Percentiles rank a stretch among this genome's conserved stretches.
Evolutionary conservation across 2,113 vertebrate genomes (phyloP).

Genomic region (Cololabis saira): DNA sequence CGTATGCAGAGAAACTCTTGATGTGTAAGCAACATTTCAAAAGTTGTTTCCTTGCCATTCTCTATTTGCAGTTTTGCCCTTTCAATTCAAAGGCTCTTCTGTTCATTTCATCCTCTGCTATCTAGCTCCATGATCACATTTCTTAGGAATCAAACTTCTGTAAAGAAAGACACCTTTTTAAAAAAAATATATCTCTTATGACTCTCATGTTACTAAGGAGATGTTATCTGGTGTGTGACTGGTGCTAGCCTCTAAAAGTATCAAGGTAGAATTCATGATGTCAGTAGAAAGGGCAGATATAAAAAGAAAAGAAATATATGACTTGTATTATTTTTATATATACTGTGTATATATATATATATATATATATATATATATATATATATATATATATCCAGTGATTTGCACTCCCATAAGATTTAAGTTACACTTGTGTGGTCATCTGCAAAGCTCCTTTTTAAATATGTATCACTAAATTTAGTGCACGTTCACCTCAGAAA

Average conservation of each 20-base stretch:
- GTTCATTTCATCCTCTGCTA: constrained; percentile 11
- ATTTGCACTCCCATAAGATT: too few relatives aligned
- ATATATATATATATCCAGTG: too few relatives aligned
- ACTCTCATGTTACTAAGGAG: not conserved
- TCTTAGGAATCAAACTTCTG: not conserved
- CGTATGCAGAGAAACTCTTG: constrained; percentile 26
- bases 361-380: too few relatives aligned
- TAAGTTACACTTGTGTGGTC: constrained; percentile 34
- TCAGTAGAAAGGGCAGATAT: not conserved
- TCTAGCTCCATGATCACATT: constrained; percentile 3
- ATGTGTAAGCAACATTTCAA: constrained; percentile 31
- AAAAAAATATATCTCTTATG: not conserved
- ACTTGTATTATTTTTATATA: too few relatives aligned
- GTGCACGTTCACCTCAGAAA: constrained; percentile 11
- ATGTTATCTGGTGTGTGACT: constrained; percentile 7
- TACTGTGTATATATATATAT: not conserved
- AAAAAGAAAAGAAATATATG: constrained; percentile 1
- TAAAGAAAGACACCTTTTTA: not conserved
- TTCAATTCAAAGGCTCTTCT: constrained; percentile 21
- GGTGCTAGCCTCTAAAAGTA: constrained; percentile 10
- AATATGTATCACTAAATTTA: constrained; percentile 33
- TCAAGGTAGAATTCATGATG: constrained; percentile 1
- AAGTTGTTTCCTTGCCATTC: not conserved
- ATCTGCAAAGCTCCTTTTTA: constrained; percentile 12
- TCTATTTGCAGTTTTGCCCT: constrained; percentile 24